A percentile compares a stretch with the other conserved stretches of the same genome.
phyloP scores from a whole-genome alignment of 1,140 invertebrate genomes.

The Drosophila tropicalis region DNA sequence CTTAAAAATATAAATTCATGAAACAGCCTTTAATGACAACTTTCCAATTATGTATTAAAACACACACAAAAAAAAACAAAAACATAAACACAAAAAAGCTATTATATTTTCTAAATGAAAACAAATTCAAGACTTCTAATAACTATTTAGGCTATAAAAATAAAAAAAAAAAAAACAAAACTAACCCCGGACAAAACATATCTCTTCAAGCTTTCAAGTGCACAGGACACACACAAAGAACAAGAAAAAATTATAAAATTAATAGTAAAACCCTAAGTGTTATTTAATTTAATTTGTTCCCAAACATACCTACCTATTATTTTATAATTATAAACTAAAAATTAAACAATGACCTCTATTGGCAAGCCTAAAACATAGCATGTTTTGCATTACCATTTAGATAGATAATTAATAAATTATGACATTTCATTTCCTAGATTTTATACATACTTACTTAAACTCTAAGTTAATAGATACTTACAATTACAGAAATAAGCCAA shows the following conservation, averaged over 20 bases:
- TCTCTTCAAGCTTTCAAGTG: constrained; percentile 65
- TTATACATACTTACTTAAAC: constrained; percentile 49
- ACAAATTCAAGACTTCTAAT: constrained; percentile 63
- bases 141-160: constrained; percentile 40
- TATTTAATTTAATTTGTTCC: constrained; percentile 49
- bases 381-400: constrained; percentile 49
- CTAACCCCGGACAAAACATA: constrained; percentile 55
- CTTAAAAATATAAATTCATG: constrained; percentile 49
- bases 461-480: neutral
- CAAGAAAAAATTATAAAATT: neutral
- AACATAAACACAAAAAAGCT: neutral
- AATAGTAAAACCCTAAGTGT: constrained; percentile 50
- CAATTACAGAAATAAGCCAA: constrained; percentile 1
- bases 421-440: constrained; percentile 51
- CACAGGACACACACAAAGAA: constrained; percentile 45
- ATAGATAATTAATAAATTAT: constrained; percentile 61
- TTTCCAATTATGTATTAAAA: constrained; percentile 58
- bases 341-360: constrained; percentile 34
- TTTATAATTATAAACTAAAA: constrained; percentile 7
- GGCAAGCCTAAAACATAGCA: constrained; percentile 21
- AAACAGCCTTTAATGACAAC: constrained; percentile 48
- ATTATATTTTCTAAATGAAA: constrained; percentile 58
- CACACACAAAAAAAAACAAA: constrained; percentile 25
- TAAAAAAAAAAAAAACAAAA: constrained; percentile 15
- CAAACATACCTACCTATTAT: constrained; percentile 2